Conservation (phyloP, 2,113 vertebrate species). For the Mormyrus iriodes region DNA sequence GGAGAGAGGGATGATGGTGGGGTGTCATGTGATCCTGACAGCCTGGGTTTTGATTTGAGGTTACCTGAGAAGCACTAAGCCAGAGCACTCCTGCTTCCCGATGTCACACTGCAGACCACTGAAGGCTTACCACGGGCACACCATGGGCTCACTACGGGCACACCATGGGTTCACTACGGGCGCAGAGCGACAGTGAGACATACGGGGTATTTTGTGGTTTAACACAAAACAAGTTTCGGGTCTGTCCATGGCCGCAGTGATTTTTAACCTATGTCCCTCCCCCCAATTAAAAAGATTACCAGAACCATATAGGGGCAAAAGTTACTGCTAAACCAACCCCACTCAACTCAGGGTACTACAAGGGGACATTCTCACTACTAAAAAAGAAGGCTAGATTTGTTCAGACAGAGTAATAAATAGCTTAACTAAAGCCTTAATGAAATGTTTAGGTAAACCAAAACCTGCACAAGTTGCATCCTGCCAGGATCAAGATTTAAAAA, state of each 20-base stretch:
- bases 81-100: not conserved
- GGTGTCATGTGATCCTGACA: not conserved
- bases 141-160: not conserved
- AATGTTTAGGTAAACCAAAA: not conserved
- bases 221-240: not conserved
- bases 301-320: not conserved
- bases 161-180: not conserved
- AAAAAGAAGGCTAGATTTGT: not conserved
- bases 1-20: not conserved
- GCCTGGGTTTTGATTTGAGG: conserved; percentile 1
- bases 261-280: not conserved
- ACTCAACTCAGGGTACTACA: not conserved
- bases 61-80: conserved; percentile 10
- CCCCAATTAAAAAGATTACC: not conserved
- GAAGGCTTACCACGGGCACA: not conserved
- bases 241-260: not conserved
- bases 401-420: not conserved
- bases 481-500: not conserved
- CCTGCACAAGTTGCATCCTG: not conserved
- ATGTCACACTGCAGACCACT: not conserved
- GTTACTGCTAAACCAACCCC: not conserved
- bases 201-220: not conserved
- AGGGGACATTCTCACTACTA: not conserved
- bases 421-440: not conserved
- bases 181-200: not conserved